phyloP scores from a whole-genome alignment of 2,113 vertebrate genomes.

The Argyrosomus japonicus region DNA sequence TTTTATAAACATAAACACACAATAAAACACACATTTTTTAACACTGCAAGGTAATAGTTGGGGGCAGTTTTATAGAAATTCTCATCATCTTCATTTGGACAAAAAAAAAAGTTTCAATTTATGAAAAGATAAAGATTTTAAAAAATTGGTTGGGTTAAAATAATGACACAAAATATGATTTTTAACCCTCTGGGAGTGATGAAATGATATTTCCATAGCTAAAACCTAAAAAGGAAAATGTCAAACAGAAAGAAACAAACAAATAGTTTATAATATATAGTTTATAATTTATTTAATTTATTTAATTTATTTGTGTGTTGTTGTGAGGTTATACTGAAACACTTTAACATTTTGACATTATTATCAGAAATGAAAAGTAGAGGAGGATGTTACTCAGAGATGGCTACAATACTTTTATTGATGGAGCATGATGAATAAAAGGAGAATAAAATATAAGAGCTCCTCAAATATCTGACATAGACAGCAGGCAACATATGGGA shows the following conservation, averaged over 20 bases:
- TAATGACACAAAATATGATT: conserved; percentile 1
- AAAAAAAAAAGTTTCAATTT: not conserved
- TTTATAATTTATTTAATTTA: too few species aligned
- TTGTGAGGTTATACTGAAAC: not conserved
- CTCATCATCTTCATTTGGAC: not conserved
- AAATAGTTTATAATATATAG: too few species aligned
- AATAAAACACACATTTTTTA: conserved; percentile 37
- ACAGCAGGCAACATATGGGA: conserved; percentile 6
- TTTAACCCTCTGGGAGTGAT: too few species aligned
- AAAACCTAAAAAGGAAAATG: not conserved
- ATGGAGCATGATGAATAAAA: not conserved
- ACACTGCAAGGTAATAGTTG: not conserved
- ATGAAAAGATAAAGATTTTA: conserved; percentile 19
- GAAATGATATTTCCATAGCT: not conserved
- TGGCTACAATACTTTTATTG: conserved; percentile 7
- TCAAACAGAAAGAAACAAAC: not conserved
- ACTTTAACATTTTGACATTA: not conserved
- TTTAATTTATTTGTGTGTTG: not conserved
- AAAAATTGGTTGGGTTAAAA: not conserved
- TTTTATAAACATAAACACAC: conserved; percentile 55
- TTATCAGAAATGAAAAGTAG: conserved; percentile 9
- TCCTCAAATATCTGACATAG: conserved; percentile 16
- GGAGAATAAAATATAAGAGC: not conserved
- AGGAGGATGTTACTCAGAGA: not conserved
- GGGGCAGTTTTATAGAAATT: not conserved